Conservation (phyloP, 2,113 vertebrate species). For the Perccottus glenii region DNA sequence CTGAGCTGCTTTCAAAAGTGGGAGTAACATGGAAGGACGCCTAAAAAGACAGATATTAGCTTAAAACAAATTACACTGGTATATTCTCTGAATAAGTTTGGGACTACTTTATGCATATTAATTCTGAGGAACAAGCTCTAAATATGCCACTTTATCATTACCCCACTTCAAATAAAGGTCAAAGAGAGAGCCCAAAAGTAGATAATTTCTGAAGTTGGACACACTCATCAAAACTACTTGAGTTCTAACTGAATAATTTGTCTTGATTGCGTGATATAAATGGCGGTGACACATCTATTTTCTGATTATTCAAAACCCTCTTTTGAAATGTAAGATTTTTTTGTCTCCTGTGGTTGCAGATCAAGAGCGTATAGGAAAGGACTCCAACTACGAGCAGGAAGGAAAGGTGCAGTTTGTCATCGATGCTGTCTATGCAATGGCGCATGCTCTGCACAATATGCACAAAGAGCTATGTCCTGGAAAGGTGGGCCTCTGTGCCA, state of each 20-base stretch:
- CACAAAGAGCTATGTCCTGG: constrained; percentile 91
- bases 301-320: constrained; percentile 17
- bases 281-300: constrained; percentile 6
- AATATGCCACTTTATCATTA: constrained; percentile 25
- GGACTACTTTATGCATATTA: constrained; percentile 23
- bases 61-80: not conserved
- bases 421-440: constrained; percentile 95
- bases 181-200: constrained; percentile 17
- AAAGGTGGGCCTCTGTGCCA: constrained; percentile 89
- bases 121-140: constrained; percentile 4
- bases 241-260: constrained; percentile 24
- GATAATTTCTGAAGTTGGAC: constrained; percentile 31
- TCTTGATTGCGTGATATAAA: constrained; percentile 33
- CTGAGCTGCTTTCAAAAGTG: constrained; percentile 24
- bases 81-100: not conserved
- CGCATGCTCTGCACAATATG: constrained; percentile 94
- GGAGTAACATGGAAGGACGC: constrained; percentile 1
- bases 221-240: constrained; percentile 22
- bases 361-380: constrained; percentile 93
- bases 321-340: constrained; percentile 8
- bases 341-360: constrained; percentile 76
- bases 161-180: constrained; percentile 21
- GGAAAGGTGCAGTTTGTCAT: constrained; percentile 98
- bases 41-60: constrained; percentile 10
- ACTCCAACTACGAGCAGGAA: constrained; percentile 93